Base-by-base conservation (phyloP, 2,113 vertebrate species). In the Elephas maximus region DNA sequence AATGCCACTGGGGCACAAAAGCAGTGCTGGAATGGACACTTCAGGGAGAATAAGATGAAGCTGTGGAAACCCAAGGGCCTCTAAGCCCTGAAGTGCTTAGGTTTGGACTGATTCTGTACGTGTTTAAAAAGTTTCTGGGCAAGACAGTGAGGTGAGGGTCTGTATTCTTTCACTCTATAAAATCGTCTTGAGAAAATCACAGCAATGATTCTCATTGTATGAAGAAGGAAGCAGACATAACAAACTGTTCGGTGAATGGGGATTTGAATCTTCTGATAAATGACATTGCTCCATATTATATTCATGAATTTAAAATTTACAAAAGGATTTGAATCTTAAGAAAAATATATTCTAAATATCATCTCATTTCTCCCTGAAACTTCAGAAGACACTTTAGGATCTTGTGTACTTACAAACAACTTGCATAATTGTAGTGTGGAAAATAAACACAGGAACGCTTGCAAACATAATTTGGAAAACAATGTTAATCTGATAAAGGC, bases 271-370 rank as follows among this genome's bases (percentile, higher is more conserved):
- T 48, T 82, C 74, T 37, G 71, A 53, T 77, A 79, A 94, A 81
- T n/a, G 18, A 17, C 30, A 73, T 23, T 81, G 44, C 14, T 83
- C 79, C 69, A 71, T 41, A 53, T 73, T 65, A 78, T 8, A 86
- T 30, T 60, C 63, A 71, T 12, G 2, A 83, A 90, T 73, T 93
- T 80, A 20, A 48, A 63, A 79, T 89, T 92, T 95, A 74, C 77
- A 77, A 93, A 93, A 96, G 80, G 26, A 82, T 79, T 37, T 82
- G 28, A 91, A 51, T 94, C 73, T 84, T 95, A 44, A 80, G 69
- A 74, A 95, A 93, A 84, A 53, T 33, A 65, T 41, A n/a, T 28
- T 73, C 20, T 45, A 89, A 63, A 97, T 95, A 41, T 6, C 67
- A 86, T 84, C 9, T 45, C 4, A 48, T 91, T 44, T 92, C 84